Percentiles rank a stretch among this genome's conserved stretches.
Conservation (phyloP, 2,797 vertebrate genomes). For the Acipenser oxyrinchus region DNA sequence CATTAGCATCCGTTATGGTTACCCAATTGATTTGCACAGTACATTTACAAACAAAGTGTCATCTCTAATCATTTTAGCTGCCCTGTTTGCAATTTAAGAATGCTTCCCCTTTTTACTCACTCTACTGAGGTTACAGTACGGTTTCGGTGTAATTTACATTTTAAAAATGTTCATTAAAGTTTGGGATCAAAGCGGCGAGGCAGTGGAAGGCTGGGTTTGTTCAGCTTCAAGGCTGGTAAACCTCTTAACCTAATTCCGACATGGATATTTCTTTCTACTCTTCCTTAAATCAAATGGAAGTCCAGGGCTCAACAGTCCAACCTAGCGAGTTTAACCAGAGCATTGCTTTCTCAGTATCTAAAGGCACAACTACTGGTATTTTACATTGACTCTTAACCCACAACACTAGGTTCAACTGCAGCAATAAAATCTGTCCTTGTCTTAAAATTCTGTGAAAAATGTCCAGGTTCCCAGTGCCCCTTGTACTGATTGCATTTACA, state of each 20-base stretch:
- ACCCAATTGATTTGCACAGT: slow-evolving; percentile 31
- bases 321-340: background rate
- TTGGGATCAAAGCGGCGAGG: slow-evolving; percentile 5
- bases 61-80: slow-evolving; percentile 15
- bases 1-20: slow-evolving; percentile 26
- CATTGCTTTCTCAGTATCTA: background rate
- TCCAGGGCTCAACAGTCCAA: background rate
- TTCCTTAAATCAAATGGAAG: background rate
- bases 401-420: background rate
- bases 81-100: slow-evolving; percentile 12
- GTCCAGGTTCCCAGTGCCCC: slow-evolving; percentile 29
- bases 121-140: background rate
- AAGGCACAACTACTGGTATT: background rate
- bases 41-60: slow-evolving; percentile 20
- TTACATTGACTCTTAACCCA: background rate
- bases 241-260: slow-evolving; percentile 5
- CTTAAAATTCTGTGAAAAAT: background rate
- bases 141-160: slow-evolving; percentile 5
- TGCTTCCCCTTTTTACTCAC: background rate
- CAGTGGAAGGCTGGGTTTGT: slow-evolving; percentile 4
- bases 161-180: slow-evolving; percentile 3
- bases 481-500: slow-evolving; percentile 42
- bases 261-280: background rate
- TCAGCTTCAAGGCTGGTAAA: background rate
- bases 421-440: background rate